A percentile compares a stretch with the other conserved stretches of the same genome.
These are phyloP conservation scores for Ormia ochracea DNA, from an alignment of 2,888 invertebrate species.

Conservation along the genomic window DNA sequence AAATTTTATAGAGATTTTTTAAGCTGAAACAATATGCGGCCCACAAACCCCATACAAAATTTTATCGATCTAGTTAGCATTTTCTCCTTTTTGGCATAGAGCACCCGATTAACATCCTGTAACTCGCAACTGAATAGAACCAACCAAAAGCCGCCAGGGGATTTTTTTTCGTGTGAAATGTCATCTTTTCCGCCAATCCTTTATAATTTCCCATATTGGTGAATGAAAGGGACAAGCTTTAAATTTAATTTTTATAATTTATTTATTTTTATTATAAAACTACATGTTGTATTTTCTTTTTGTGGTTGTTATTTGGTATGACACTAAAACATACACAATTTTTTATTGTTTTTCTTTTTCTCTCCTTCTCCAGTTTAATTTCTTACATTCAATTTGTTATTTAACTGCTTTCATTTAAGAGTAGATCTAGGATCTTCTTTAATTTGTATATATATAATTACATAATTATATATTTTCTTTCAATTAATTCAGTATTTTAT, in stretches of 20 bases:
- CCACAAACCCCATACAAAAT: no score
- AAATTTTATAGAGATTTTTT: no score
- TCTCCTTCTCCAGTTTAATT: slow-evolving; percentile 3
- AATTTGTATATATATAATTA: no score
- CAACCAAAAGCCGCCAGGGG: no score
- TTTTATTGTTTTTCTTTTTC: slow-evolving; percentile 35
- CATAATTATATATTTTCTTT: slow-evolving; percentile 26
- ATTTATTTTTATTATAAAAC: slow-evolving; percentile 57
- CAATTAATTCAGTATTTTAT: slow-evolving; percentile 34
- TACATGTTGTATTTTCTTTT: slow-evolving; percentile 55
- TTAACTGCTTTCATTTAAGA: slow-evolving; percentile 18
- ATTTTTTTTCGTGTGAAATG: no score
- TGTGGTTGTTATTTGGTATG: slow-evolving; percentile 48
- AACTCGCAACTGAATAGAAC: no score
- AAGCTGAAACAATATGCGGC: no score
- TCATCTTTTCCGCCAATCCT: not conserved
- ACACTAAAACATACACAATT: slow-evolving; percentile 59
- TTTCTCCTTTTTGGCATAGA: no score
- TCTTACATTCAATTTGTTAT: slow-evolving; percentile 37
- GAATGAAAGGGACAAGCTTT: not conserved
- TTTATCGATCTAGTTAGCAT: no score
- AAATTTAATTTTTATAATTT: slow-evolving; percentile 46
- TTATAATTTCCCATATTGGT: not conserved
- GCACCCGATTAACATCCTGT: no score
- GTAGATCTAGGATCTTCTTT: slow-evolving; percentile 37